Base-by-base conservation (phyloP, 2,113 vertebrate species). In the Datnioides undecimradiatus region DNA sequence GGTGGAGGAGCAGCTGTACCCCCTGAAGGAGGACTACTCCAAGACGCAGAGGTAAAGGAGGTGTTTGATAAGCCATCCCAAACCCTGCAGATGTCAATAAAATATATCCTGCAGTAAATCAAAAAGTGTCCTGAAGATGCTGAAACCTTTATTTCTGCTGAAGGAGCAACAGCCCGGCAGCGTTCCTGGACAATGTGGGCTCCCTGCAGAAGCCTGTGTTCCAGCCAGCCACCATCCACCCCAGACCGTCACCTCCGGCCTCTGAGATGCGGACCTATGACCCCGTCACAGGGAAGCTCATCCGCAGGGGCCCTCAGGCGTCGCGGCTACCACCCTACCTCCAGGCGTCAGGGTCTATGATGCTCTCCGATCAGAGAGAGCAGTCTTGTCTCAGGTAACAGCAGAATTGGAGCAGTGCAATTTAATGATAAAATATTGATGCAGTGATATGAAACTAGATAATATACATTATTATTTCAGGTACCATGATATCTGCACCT, bases 1-100 rank as follows among this genome's bases (percentile, higher is more conserved):
- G 73, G 97, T 99, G 55, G 97, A 99, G 68, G 98, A 99, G 41
- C 94, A 95, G 71, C 95, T 99, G 29, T 99, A 98, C 80, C 98
- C 98, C 0, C 94, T 99, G 14, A 96, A 95, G 65, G 98, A 99
- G 4, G 97, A 98, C 62, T 96, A 95, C 49, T 86, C 92, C 82
- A 97, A 95, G 81, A 92, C 91, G 2, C 95, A 95, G 46, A 94
- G 97, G 98, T 98, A 86, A 75, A 41, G 8, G 4, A 19, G 16
- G 10, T 8, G 25, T 65, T 29, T 40, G 9, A 4, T 14, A 43
- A 10, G 10, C 36, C 23, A 25, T n/a, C 29, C 5, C 13, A 63
- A 7, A 34, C 4, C 14, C 17, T 34, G 27, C 34, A n/a, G 8
- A 54, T 68, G 1, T 27, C 29, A 13, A 7, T 27, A 17, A 12